These are phyloP conservation scores for Hypercompe scribonia DNA, from an alignment of 2,888 invertebrate species.

Conservation along the genomic window DNA sequence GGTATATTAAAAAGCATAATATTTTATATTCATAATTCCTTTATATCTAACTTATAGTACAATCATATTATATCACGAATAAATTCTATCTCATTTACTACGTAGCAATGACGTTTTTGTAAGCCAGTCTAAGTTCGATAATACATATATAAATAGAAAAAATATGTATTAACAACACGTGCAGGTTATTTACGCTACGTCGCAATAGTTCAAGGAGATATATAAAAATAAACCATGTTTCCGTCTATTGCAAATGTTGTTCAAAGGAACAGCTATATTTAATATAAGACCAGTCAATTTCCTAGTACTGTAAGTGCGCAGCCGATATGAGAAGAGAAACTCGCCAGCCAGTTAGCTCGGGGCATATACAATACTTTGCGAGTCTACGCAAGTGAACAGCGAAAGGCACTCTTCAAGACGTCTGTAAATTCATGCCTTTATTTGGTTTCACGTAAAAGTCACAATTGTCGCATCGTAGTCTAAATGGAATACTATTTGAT, in stretches of 20 bases:
- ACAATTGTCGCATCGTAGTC: too few relatives aligned
- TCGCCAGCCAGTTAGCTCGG: neutral
- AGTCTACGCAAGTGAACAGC: constrained; percentile 1
- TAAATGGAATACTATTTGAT: too few relatives aligned
- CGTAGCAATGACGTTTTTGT: too few relatives aligned
- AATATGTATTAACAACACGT: too few relatives aligned
- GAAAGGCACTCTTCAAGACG: neutral
- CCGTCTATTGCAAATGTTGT: neutral
- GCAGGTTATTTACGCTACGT: too few relatives aligned
- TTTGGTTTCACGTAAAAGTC: neutral
- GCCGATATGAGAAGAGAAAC: neutral
- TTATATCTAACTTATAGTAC: too few relatives aligned
- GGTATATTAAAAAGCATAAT: too few relatives aligned
- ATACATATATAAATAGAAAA: too few relatives aligned
- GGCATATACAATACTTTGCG: neutral
- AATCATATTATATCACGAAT: too few relatives aligned
- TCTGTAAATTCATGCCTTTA: neutral
- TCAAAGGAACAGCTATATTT: neutral
- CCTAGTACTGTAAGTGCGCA: neutral
- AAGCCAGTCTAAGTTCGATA: too few relatives aligned
- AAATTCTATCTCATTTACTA: too few relatives aligned
- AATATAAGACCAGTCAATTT: neutral
- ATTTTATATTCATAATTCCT: too few relatives aligned
- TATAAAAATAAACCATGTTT: neutral
- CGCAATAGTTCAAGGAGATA: neutral